Base-by-base conservation (phyloP, 2,888 invertebrate species). In the Ditylenchus weischeri region DNA sequence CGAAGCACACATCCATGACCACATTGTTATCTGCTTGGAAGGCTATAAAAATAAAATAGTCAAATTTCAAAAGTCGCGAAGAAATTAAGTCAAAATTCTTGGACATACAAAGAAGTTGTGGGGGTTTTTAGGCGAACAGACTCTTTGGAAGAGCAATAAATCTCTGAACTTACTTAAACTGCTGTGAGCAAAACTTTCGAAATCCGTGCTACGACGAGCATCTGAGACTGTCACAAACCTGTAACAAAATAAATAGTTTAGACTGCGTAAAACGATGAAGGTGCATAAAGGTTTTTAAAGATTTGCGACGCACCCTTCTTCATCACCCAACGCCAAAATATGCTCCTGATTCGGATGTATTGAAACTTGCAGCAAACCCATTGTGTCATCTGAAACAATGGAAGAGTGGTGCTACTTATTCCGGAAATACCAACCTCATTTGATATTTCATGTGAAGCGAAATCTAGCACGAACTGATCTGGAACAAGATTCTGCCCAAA, bases 291-390 rank as follows among this genome's bases (percentile, higher is more conserved):
- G 15, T 8, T 43, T n/a, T 3, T 2, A 43, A 43, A 6, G 8
- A 10, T 43, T 6, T 38, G 49, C n/a, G 10, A 68, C 61, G 13
- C n/a, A 35, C 18, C 68, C 68, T 15, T 23, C 29, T 54, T 68
- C 68, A 38, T 65, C 62, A 13, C 68, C 68, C 10, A 68, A 18
- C 15, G 61, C 68, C 21, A 69, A 49, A 35, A 66, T 23, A 19
- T 68, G 68, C 36, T 68, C 68, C 13, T 68, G 66, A 15, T 59
- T 48, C 7, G 50, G 18, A 50, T 67, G 65, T 7, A 36, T 57
- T 23, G 66, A 66, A 66, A 66, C 7, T 38, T 51, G 57, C 63
- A 62, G 43, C n/a, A 65, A 47, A 66, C 66, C 48, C 66, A 66
- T 23, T 66, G 58, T n/a, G 54, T 19, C 66, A 66, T n/a, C 59